Base-by-base conservation (phyloP, 2,888 invertebrate species). In the Beris chalybata region DNA sequence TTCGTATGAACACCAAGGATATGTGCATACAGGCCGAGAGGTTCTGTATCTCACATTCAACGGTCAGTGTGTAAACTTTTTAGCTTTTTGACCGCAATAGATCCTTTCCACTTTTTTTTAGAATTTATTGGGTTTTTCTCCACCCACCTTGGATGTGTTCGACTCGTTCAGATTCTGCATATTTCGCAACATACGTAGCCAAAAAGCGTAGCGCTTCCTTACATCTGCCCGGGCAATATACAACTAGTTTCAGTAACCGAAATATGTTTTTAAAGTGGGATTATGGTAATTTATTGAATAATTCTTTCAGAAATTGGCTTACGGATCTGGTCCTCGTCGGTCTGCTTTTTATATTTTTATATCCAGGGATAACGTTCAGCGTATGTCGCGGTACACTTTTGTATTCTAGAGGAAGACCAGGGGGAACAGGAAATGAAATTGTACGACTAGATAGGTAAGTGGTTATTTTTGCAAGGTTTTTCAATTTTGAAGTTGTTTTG, bases 231-330 rank as follows among this genome's bases (percentile, higher is more conserved):
- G 61, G 22, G 38, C 50, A 61, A 50, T 61, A 50, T 50, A 61
- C 50, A 52, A 52, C 61, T 67, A 57, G 64, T 67, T 65, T 59
- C 50, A 58, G 59, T 32, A 38, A 64, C 47, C 54, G 48, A 68
- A 68, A 68, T 68, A 68, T 68, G 66, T 66, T 68, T 68, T 68
- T 66, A 66, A 68, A 68, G 68, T 66, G 64, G 64, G 68, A 68
- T 68, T 68, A 68, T 68, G 68, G 64, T 68, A 68, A 68, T 68
- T 68, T 68, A 66, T 68, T 66, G 68, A 68, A 68, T 68, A 66
- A 68, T 68, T 68, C 54, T 38, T 61, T 53, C 65, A 56, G 58
- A 65, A 68, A 68, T 68, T 68, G 68, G 68, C 56, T 68, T 68
- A 68, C 65, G 65, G 65, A 68, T 65, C 58, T 65, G 55, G 55